Conservation (phyloP, 2,888 invertebrate species). For the Cryptus armator region DNA sequence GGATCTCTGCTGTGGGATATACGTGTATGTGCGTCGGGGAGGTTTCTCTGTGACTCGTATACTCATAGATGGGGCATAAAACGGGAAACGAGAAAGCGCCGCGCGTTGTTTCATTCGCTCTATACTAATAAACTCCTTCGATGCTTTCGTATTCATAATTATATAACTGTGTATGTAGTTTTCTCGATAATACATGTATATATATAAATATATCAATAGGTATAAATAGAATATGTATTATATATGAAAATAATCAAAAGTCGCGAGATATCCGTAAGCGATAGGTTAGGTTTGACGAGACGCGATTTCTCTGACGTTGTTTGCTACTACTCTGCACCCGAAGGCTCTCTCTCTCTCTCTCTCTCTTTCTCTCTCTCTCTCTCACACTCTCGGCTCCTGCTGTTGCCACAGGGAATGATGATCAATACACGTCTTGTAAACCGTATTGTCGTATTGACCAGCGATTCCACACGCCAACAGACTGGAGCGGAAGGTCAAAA, state of each 20-base stretch:
- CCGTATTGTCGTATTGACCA: constrained; percentile 71
- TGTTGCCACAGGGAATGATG: constrained; percentile 53
- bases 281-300: constrained; percentile 11
- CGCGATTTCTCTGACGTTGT: not conserved
- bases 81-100: constrained; percentile 13
- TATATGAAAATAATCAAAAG: constrained; percentile 4
- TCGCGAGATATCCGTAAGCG: not conserved
- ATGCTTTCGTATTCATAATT: too few species aligned
- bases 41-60: not conserved
- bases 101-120: constrained; percentile 21
- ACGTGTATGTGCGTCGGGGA: not conserved
- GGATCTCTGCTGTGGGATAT: not conserved
- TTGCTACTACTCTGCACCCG: too few species aligned
- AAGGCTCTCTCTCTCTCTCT: too few species aligned
- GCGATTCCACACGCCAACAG: constrained; percentile 65
- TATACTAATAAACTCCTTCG: not conserved
- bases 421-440: constrained; percentile 71
- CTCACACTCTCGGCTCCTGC: constrained; percentile 3
- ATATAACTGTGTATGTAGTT: not conserved
- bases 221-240: not conserved
- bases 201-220: too few species aligned
- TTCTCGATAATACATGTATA: not conserved
- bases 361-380: too few species aligned
- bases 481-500: constrained; percentile 71
- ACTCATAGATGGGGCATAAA: not conserved